Evolutionary conservation across 2,797 vertebrate genomes (phyloP), one percentile per base, ranked within the genome.

Genomic region (Lutra lutra): DNA sequence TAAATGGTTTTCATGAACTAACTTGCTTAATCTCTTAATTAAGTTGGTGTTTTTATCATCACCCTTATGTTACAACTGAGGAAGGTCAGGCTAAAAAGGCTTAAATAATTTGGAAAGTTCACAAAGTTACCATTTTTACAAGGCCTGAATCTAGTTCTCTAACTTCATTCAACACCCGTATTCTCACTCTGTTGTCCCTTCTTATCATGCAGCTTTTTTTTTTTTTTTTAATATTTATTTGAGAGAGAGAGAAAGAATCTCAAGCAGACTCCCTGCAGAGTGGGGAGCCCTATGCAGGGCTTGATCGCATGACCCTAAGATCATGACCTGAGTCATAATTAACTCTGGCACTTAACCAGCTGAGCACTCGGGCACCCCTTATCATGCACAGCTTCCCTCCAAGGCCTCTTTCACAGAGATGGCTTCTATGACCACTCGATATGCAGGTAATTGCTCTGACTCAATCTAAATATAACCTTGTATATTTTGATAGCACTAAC

Each of bases 341-440:
- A 9, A 68, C 17, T 68, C n/a, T 20, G 66, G n/a, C 66, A 21
- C 66, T 68, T 68, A 68, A 68, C n/a, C 66, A 35, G 10, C 18
- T 35, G 18, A 21, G 9, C n/a, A 35, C n/a, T 5, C 4, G 4
- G n/a, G 66, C 9, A 68, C 9, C 66, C 18, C 10, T 46, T 56
- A 7, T 29, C 27, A 68, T 6, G 56, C 23, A 72, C 9, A 46
- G n/a, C 9, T 95, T 56, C 40, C 13, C 35, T 75, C 86, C 15
- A 60, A 0, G 9, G 6, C 60, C 17, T 62, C 35, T 56, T 73
- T 70, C 2, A 21, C 9, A 77, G 32, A 27, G 20, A 87, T 62
- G 35, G 32, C 54, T 51, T 27, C 48, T 7, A 1, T 68, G n/a
- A 73, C 4, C 13, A 1, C 6, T 27, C 0, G 27, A 1, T 27